A percentile compares a stretch with the other conserved stretches of the same genome.
These are phyloP conservation scores for Cydia strobilella DNA, from an alignment of 1,140 invertebrate genomes.

Conservation along the genomic window DNA sequence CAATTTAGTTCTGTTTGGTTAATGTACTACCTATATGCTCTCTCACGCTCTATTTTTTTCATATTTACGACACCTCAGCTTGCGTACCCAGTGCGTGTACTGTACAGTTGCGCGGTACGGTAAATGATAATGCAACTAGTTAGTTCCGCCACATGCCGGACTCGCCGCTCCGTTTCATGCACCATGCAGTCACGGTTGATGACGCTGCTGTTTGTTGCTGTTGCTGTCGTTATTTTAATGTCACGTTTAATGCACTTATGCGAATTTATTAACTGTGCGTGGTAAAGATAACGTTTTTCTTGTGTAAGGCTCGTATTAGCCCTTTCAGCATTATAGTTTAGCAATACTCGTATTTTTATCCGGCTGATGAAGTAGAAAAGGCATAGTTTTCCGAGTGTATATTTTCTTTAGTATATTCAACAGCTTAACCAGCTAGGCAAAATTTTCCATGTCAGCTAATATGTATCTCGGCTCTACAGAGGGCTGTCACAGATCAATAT, in stretches of 20 bases:
- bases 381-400: too few species aligned
- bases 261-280: neutral
- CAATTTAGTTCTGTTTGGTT: too few species aligned
- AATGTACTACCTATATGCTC: neutral
- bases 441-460: too few species aligned
- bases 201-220: slow-evolving; percentile 41
- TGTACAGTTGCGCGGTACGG: slow-evolving; percentile 45
- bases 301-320: neutral
- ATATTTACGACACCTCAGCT: neutral
- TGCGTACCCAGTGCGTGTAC: slow-evolving; percentile 37
- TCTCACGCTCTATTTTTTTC: neutral
- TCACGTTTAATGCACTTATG: slow-evolving; percentile 4
- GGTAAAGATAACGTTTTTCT: neutral
- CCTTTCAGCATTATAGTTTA: too few species aligned
- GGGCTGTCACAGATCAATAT: too few species aligned
- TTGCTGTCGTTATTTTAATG: slow-evolving; percentile 15
- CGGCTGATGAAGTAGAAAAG: too few species aligned
- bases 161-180: slow-evolving; percentile 47
- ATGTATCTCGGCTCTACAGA: too few species aligned
- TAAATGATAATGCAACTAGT: slow-evolving; percentile 63
- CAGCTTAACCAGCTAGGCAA: too few species aligned
- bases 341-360: too few species aligned
- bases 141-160: slow-evolving; percentile 69
- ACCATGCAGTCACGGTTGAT: slow-evolving; percentile 52
- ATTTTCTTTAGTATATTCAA: too few species aligned